Evolutionary conservation across 2,113 vertebrate genomes (phyloP).

Genomic region (Struthio camelus): DNA sequence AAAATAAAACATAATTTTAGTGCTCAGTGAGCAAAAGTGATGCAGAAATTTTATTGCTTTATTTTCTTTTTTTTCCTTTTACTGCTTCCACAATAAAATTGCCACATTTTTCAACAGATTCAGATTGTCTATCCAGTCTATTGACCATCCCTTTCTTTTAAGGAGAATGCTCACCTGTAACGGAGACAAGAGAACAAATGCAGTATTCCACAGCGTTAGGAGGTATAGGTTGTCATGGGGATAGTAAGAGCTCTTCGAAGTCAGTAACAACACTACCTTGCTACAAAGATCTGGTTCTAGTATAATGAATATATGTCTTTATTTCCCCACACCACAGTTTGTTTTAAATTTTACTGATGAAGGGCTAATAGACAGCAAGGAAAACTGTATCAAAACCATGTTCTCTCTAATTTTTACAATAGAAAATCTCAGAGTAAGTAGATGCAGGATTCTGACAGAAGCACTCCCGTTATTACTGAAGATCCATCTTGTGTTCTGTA

Average conservation of each 20-base stretch:
- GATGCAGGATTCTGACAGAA: not conserved
- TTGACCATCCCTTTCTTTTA: not conserved
- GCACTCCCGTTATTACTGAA: not conserved
- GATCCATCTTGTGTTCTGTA: not conserved
- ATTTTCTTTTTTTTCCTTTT: not conserved
- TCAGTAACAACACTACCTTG: not conserved
- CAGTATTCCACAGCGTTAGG: not conserved
- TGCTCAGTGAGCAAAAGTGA: not conserved
- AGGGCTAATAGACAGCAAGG: not conserved
- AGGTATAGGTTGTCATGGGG: conserved; percentile 23
- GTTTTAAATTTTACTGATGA: not conserved
- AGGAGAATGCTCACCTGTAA: not conserved
- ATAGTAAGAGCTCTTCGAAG: not conserved
- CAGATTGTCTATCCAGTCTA: not conserved
- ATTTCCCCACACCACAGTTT: not conserved
- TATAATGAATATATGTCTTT: not conserved
- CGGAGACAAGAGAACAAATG: not conserved
- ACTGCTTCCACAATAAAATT: not conserved
- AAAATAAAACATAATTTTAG: not conserved
- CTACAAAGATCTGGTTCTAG: not conserved
- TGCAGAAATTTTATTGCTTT: not conserved
- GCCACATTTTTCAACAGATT: not conserved
- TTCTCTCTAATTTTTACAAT: not conserved
- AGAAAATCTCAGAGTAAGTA: not conserved
- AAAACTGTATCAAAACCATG: not conserved